Percentiles rank a stretch among this genome's conserved stretches.
Evolutionary conservation across 2,113 vertebrate genomes (phyloP).

Genomic region (Cephalopterus ornatus): DNA sequence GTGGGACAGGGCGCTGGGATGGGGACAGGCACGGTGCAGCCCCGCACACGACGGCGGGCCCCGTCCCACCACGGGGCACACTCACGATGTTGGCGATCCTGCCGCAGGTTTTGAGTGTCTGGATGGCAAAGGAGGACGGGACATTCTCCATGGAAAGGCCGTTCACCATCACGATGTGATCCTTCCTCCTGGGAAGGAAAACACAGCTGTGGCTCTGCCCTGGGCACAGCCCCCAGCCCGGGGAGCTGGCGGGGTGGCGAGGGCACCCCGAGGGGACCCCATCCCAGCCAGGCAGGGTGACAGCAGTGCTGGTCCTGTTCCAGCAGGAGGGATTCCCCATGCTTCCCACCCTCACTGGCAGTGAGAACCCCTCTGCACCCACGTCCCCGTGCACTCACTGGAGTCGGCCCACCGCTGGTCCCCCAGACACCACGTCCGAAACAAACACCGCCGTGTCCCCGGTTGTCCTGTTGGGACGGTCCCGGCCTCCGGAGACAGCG

Average conservation of each 20-base stretch:
- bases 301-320: not conserved
- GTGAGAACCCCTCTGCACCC: accelerated
- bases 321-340: not conserved
- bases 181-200: conserved; percentile 77
- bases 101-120: conserved; percentile 85
- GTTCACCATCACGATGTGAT: conserved; percentile 95
- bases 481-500: conserved; percentile 86
- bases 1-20: not conserved
- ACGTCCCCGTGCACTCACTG: conserved; percentile 75
- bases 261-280: not conserved
- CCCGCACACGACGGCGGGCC: accelerated
- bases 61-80: not conserved
- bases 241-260: not conserved
- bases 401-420: conserved; percentile 86
- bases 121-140: conserved; percentile 84
- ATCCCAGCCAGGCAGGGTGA: not conserved
- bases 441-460: conserved; percentile 82
- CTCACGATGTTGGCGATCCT: conserved; percentile 88
- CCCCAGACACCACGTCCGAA: conserved; percentile 86
- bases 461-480: conserved; percentile 71
- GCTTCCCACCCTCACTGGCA: not conserved
- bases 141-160: conserved; percentile 89
- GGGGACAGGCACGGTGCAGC: accelerated
- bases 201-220: not conserved
- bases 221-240: accelerated